Evolutionary conservation across 2,888 invertebrate species (phyloP).

Genomic region (Celastrina argiolus): DNA sequence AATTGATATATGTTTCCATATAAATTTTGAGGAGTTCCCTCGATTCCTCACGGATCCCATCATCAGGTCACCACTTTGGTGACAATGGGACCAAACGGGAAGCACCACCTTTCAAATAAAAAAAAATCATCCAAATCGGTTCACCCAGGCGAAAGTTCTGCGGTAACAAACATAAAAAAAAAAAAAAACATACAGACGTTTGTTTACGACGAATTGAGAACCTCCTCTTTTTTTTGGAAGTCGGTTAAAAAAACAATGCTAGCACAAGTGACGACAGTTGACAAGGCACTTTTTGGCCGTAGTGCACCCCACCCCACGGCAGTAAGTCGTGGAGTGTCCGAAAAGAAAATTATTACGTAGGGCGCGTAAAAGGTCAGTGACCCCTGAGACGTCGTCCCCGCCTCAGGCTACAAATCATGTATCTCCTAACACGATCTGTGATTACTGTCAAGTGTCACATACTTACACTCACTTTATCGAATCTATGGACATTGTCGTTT

Average conservation of each 20-base stretch:
- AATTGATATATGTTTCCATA: too few species aligned
- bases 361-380: slow-evolving; percentile 61
- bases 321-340: slow-evolving; percentile 59
- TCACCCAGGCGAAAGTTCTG: too few species aligned
- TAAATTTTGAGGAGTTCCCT: too few species aligned
- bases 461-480: slow-evolving; percentile 24
- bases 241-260: slow-evolving; percentile 66
- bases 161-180: too few species aligned
- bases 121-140: too few species aligned
- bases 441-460: slow-evolving; percentile 49
- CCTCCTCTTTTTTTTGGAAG: too few species aligned
- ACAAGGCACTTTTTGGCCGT: slow-evolving; percentile 60
- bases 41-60: too few species aligned
- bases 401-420: slow-evolving; percentile 49
- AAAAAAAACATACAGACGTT: too few species aligned
- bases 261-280: slow-evolving; percentile 61
- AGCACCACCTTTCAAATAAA: too few species aligned
- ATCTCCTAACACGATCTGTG: slow-evolving; percentile 57
- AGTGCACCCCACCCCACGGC: slow-evolving; percentile 46
- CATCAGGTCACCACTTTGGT: too few species aligned
- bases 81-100: too few species aligned
- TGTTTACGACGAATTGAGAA: too few species aligned
- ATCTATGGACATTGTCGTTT: background rate
- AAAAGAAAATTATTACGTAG: slow-evolving; percentile 69
- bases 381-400: slow-evolving; percentile 45